phyloP scores from a whole-genome alignment of 1,140 invertebrate genomes.

The Wiebesia pumilae region DNA sequence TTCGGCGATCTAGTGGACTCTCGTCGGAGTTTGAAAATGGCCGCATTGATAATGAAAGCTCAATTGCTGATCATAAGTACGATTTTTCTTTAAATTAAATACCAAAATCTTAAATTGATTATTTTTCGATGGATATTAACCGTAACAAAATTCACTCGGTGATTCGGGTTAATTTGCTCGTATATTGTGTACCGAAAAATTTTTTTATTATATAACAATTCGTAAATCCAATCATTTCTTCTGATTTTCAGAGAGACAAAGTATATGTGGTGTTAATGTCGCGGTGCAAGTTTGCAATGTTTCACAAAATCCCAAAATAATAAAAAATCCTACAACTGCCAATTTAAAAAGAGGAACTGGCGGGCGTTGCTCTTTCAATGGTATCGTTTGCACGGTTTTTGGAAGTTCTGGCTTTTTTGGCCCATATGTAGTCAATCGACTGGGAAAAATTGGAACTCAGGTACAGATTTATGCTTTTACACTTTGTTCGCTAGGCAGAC shows the following conservation, averaged over 20 bases:
- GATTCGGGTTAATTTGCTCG: neutral
- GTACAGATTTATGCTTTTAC: constrained; percentile 69
- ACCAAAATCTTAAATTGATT: neutral
- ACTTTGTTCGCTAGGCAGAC: neutral
- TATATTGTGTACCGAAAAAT: neutral
- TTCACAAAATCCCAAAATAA: constrained; percentile 62
- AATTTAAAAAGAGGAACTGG: constrained; percentile 90
- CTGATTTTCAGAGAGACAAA: constrained; percentile 60
- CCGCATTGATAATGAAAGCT: constrained; percentile 56
- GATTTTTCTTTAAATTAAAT: constrained; percentile 4
- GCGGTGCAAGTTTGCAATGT: constrained; percentile 64
- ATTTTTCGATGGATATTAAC: neutral
- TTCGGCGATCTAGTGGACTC: neutral
- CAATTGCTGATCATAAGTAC: constrained; percentile 56
- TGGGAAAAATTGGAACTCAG: constrained; percentile 92
- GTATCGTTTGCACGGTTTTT: constrained; percentile 97
- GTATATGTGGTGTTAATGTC: constrained; percentile 47
- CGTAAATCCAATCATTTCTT: constrained; percentile 6
- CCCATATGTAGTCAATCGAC: constrained; percentile 86
- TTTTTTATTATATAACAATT: constrained; percentile 47
- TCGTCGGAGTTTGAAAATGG: constrained; percentile 53
- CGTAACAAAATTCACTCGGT: neutral
- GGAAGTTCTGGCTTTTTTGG: constrained; percentile 94
- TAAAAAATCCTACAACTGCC: constrained; percentile 77
- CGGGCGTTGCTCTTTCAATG: constrained; percentile 96